Base-by-base conservation (phyloP, 2,113 vertebrate species). In the Forbesichthys papilliferus region DNA sequence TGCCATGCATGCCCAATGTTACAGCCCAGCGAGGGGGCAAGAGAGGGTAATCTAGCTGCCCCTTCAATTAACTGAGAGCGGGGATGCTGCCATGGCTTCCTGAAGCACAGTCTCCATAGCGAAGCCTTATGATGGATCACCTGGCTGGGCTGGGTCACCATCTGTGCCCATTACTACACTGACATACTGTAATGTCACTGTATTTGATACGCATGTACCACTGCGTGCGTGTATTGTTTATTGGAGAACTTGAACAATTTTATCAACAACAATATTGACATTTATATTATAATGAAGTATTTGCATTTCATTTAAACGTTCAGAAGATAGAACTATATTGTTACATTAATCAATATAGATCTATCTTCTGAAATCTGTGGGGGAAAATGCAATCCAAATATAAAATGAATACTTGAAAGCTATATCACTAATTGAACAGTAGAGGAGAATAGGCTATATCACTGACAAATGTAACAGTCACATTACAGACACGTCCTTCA, bases 31-130 rank as follows among this genome's bases (percentile, higher is more conserved):
- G 64, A 78, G 84, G 79, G 27, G 79, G 73, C 59, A 56, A 27
- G 1, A 74, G 74, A 86, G 83, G 84, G 69, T 89, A 89, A 91
- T 90, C 71, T 85, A 81, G 59, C 81, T 89, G 88, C 78, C 79
- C 88, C 86, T 67, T 82, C 83, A 92, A 90, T 93, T 93, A 90
- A 87, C 78, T 56, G 77, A 80, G 78, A 85, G 80, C 79, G 82
- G 80, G 77, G 85, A 75, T 69, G 74, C 77, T 80, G 78, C 77
- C 79, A 69, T 18, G 73, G 80, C 78, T 69, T 79, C 78, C 79
- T 70, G 36, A 52, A 73, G 80, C 76, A 83, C 73, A 75, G 69
- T 49, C 77, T 80, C 84, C 75, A 75, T 70, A 54, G 71, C 73
- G 71, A 66, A 78, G 64, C 67, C 81, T 86, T 81, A 83, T 89